These are phyloP conservation scores for Thamnophis sirtalis DNA, from an alignment of 2,113 vertebrate genomes.

Conservation along the genomic window DNA sequence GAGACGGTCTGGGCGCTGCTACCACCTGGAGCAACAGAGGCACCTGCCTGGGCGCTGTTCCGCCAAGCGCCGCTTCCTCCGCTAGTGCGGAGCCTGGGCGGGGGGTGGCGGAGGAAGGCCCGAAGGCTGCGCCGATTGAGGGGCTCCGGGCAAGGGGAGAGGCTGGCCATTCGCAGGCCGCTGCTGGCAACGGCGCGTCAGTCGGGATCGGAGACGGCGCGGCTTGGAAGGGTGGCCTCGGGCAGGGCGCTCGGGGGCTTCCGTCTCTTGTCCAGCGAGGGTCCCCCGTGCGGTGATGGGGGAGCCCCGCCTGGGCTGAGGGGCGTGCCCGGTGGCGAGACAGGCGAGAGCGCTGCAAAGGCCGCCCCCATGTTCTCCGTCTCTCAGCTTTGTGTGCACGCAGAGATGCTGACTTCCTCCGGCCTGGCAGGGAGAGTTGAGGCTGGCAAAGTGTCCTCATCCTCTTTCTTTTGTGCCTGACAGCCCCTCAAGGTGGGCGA, in stretches of 20 bases:
- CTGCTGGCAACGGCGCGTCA: no score
- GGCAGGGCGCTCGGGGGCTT: not conserved
- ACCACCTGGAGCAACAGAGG: not conserved
- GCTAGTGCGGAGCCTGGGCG: no score
- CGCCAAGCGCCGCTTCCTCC: no score
- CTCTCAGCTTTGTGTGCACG: not conserved
- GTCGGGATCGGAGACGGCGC: not conserved
- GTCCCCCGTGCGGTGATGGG: no score
- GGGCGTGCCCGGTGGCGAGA: no score
- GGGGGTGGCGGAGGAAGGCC: no score
- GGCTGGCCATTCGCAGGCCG: no score
- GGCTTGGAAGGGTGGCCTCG: not conserved
- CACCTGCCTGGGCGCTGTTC: not conserved
- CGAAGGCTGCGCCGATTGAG: no score
- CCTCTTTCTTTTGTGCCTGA: not conserved
- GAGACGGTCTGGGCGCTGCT: no score
- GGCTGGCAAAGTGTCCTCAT: not conserved
- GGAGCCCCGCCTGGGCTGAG: no score
- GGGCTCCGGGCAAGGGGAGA: not conserved
- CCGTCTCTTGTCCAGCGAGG: not conserved
- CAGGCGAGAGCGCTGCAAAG: no score
- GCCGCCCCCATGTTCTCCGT: fast-evolving
- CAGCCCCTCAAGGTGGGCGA: slow-evolving; percentile 45
- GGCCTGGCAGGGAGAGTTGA: not conserved
- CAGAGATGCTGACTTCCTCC: not conserved